phyloP scores from a whole-genome alignment of 2,113 vertebrate genomes.

The Hystrix cristata region DNA sequence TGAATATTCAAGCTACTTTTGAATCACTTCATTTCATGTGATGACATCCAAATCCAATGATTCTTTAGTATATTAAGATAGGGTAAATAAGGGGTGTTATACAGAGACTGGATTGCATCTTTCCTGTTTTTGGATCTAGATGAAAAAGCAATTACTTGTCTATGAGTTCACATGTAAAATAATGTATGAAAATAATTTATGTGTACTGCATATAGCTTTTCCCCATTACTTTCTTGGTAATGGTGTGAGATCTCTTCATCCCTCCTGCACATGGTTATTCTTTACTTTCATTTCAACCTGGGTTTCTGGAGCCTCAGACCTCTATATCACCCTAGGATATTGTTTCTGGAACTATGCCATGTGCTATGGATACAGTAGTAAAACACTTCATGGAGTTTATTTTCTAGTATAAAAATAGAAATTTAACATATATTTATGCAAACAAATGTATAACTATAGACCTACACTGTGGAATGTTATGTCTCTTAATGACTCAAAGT shows the following conservation, averaged over 20 bases:
- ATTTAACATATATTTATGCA: not conserved
- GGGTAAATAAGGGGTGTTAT: not conserved
- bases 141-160: not conserved
- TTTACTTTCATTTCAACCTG: not conserved
- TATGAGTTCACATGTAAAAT: not conserved
- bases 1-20: not conserved
- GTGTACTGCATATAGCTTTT: not conserved
- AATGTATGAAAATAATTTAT: not conserved
- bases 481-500: not conserved
- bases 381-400: not conserved
- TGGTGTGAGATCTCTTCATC: not conserved
- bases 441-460: not conserved
- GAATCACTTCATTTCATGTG: not conserved
- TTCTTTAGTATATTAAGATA: not conserved
- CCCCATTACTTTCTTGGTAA: not conserved
- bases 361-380: not conserved
- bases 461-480: not conserved
- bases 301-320: not conserved
- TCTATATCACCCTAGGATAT: not conserved
- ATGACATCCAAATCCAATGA: not conserved
- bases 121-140: not conserved
- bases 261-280: not conserved
- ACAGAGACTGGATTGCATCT: not conserved
- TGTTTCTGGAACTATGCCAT: not conserved
- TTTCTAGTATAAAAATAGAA: not conserved